Evolutionary conservation across 1,140 invertebrate genomes (phyloP).

Genomic region (Lithobius niger): DNA sequence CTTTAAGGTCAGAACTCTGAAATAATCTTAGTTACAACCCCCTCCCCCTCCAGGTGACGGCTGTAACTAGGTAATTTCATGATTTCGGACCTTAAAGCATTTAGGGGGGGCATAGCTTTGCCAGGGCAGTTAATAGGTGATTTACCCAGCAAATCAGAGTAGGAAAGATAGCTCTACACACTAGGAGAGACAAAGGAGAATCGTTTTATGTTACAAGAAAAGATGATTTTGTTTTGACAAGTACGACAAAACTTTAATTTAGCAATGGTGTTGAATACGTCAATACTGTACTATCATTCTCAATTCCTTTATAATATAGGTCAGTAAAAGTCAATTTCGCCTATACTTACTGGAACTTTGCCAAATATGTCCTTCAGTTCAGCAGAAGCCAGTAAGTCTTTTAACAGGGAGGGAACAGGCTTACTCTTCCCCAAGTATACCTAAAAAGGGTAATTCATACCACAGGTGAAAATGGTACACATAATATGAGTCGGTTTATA

Average conservation of each 20-base stretch:
- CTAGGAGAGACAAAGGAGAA: background rate
- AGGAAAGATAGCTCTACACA: background rate
- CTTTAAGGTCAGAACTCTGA: too few species aligned
- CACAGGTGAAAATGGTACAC: too few species aligned
- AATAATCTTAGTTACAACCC: too few species aligned
- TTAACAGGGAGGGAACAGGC: background rate
- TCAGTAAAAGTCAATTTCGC: background rate
- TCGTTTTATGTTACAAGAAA: background rate
- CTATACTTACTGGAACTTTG: background rate
- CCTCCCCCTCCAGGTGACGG: too few species aligned
- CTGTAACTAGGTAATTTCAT: too few species aligned
- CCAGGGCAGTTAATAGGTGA: too few species aligned
- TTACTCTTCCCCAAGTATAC: background rate
- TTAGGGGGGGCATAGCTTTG: too few species aligned
- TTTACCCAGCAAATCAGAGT: background rate
- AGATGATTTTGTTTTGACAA: background rate
- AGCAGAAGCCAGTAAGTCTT: background rate
- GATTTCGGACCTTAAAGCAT: too few species aligned
- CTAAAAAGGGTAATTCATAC: background rate
- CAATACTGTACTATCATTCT: background rate
- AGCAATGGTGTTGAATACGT: background rate
- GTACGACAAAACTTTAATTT: too few species aligned
- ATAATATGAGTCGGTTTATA: too few species aligned
- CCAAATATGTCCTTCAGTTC: background rate
- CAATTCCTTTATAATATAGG: too few species aligned